These are phyloP conservation scores for Metacarcinus magister DNA, from an alignment of 2,888 invertebrate species.

Conservation along the genomic window DNA sequence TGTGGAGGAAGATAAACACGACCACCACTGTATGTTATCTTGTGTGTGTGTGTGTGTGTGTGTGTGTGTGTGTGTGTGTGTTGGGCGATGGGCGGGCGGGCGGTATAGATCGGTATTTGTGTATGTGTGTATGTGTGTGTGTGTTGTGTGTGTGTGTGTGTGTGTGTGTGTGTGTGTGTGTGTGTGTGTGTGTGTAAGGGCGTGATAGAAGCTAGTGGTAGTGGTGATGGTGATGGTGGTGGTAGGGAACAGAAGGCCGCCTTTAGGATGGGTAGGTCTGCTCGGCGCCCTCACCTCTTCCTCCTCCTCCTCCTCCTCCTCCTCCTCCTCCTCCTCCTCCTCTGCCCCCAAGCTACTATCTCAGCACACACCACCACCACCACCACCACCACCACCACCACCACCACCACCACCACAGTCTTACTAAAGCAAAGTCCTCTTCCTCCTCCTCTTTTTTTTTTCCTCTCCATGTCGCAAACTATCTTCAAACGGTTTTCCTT, in stretches of 20 bases:
- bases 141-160: constrained; percentile 12
- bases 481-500: neutral
- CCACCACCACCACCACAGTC: too few species aligned
- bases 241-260: neutral
- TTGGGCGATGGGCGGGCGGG: neutral
- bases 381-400: neutral
- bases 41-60: neutral
- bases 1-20: too few species aligned
- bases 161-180: neutral
- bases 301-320: neutral
- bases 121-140: neutral
- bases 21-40: too few species aligned
- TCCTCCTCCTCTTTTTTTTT: neutral
- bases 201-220: neutral
- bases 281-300: neutral
- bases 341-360: neutral
- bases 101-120: neutral
- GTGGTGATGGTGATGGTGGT: neutral
- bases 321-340: neutral
- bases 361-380: constrained; percentile 11
- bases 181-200: neutral
- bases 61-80: neutral
- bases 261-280: constrained; percentile 3
- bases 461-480: neutral
- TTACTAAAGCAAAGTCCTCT: neutral